These are phyloP conservation scores for Apis laboriosa DNA, from an alignment of 1,140 invertebrate genomes.

Conservation along the genomic window DNA sequence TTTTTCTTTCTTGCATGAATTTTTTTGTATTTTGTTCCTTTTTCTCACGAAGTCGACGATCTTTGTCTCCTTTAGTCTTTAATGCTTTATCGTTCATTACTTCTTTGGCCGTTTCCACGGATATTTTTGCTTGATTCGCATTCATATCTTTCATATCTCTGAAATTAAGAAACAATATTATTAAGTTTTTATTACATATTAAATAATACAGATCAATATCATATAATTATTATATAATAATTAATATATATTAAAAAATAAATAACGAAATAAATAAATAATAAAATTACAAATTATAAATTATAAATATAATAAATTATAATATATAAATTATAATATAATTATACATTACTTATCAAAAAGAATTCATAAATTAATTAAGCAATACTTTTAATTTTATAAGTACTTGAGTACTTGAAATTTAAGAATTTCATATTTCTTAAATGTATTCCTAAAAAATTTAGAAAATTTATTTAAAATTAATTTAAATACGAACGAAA, in stretches of 20 bases:
- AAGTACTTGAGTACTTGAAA: background rate
- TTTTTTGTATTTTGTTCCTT: constrained; percentile 99
- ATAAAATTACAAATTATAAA: no score
- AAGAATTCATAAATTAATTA: background rate
- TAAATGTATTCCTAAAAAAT: no score
- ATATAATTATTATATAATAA: no score
- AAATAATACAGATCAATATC: no score
- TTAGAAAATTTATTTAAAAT: no score
- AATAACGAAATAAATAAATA: no score
- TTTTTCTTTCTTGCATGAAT: constrained; percentile 98
- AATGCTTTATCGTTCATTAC: constrained; percentile 97
- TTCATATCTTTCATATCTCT: constrained; percentile 98
- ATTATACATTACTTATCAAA: background rate
- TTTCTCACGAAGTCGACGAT: constrained; percentile 95
- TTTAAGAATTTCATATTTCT: background rate
- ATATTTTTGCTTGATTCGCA: constrained; percentile 95
- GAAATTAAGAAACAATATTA: constrained; percentile 36
- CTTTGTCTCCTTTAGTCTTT: constrained; percentile 99
- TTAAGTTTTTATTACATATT: background rate
- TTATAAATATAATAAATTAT: no score
- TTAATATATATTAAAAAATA: no score
- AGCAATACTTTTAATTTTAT: background rate
- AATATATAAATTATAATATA: no score
- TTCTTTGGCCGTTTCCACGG: constrained; percentile 98
- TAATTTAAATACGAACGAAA: no score